Evolutionary conservation across 2,797 vertebrate species (phyloP).

Genomic region (Sciaenops ocellatus): DNA sequence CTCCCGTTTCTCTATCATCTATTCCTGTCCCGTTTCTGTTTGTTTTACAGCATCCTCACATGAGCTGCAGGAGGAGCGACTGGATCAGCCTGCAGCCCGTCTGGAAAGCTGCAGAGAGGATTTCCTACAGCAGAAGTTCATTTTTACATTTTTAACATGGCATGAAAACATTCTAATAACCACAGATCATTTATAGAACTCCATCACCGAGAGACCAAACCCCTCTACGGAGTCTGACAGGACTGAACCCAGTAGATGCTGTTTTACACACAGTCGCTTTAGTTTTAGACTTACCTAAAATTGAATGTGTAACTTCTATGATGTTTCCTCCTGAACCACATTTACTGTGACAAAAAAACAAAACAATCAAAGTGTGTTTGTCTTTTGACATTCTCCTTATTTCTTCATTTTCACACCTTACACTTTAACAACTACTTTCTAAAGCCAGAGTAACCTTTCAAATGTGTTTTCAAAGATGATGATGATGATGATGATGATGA

Average conservation of each 20-base stretch:
- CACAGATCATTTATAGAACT: not conserved
- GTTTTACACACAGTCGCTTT: not conserved
- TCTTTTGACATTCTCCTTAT: not conserved
- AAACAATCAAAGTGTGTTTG: too few species aligned
- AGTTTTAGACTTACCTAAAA: not conserved
- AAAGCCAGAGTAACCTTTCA: not conserved
- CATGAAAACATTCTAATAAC: not conserved
- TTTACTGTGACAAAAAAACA: not conserved
- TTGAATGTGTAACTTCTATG: too few species aligned
- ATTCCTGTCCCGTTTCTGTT: conserved; percentile 24
- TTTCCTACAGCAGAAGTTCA: not conserved
- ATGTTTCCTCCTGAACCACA: not conserved
- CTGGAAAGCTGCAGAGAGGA: not conserved
- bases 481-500: not conserved
- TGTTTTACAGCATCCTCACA: conserved; percentile 21
- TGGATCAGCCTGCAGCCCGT: not conserved
- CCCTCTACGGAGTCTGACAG: not conserved
- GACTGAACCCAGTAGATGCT: not conserved
- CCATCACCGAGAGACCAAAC: not conserved
- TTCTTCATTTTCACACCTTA: not conserved
- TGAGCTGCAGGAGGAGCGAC: conserved; percentile 1
- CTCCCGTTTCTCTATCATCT: conserved; percentile 30
- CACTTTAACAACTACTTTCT: not conserved
- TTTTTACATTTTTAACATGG: not conserved
- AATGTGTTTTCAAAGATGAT: not conserved